Evolutionary conservation across 2,113 vertebrate genomes (phyloP).

Genomic region (Pao palembangensis): DNA sequence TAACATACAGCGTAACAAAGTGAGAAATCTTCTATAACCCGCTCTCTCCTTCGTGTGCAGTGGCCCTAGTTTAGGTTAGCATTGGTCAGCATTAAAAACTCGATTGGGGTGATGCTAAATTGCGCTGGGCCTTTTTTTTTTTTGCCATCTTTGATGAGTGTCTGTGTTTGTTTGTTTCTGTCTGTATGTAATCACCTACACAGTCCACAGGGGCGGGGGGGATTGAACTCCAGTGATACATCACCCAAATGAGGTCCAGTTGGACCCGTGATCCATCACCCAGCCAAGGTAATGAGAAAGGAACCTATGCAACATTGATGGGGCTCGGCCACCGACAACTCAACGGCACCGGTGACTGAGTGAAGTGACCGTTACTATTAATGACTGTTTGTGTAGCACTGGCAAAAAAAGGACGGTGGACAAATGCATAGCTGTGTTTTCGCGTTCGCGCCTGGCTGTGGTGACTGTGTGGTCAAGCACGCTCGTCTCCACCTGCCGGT

Average conservation of each 20-base stretch:
- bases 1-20: background rate
- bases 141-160: slow-evolving; percentile 24
- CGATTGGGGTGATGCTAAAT: slow-evolving; percentile 1
- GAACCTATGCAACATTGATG: slow-evolving; percentile 72
- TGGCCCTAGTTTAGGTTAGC: no score
- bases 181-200: slow-evolving; percentile 66
- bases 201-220: slow-evolving; percentile 46
- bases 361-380: slow-evolving; percentile 43
- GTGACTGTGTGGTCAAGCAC: slow-evolving; percentile 7
- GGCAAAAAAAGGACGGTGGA: no score
- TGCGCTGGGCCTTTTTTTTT: slow-evolving; percentile 42
- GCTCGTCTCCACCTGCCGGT: slow-evolving; percentile 49
- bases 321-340: slow-evolving; percentile 41
- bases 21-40: no score
- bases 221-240: slow-evolving; percentile 58
- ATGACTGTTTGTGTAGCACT: background rate
- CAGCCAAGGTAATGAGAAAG: slow-evolving; percentile 68
- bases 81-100: no score
- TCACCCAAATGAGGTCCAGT: slow-evolving; percentile 73
- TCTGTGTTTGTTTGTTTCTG: slow-evolving; percentile 67
- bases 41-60: background rate
- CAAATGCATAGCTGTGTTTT: background rate
- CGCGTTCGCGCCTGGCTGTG: background rate
- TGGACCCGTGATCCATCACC: slow-evolving; percentile 68
- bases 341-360: slow-evolving; percentile 42